Conservation (phyloP, 2,888 invertebrate genomes). For the Ophion slaviceki region DNA sequence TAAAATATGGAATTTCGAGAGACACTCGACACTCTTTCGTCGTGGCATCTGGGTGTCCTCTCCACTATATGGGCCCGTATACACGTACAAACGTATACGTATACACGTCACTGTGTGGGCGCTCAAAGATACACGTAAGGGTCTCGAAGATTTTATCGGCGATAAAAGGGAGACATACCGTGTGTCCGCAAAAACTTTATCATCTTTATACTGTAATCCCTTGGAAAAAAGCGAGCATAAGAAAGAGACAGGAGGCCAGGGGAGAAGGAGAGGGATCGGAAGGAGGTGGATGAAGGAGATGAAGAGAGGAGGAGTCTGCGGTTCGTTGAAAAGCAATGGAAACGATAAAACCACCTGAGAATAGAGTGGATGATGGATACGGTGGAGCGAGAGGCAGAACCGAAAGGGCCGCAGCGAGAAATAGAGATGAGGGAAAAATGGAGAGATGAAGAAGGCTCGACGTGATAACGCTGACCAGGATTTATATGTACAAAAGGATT, state of each 20-base stretch:
- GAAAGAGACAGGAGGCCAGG: background rate
- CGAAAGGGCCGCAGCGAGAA: slow-evolving; percentile 23
- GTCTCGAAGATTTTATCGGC: slow-evolving; percentile 72
- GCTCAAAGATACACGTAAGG: slow-evolving; percentile 20
- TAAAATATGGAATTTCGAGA: slow-evolving; percentile 68
- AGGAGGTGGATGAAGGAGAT: slow-evolving; percentile 33
- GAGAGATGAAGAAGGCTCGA: slow-evolving; percentile 49
- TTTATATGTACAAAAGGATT: slow-evolving; percentile 30
- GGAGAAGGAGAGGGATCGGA: slow-evolving; percentile 32
- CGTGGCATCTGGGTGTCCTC: background rate
- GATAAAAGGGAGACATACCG: slow-evolving; percentile 65
- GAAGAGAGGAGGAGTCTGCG: slow-evolving; percentile 42
- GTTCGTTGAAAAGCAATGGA: slow-evolving; percentile 44
- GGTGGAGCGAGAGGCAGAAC: slow-evolving; percentile 41
- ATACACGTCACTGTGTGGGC: slow-evolving; percentile 25
- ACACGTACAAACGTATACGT: slow-evolving; percentile 13
- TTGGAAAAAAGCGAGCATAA: background rate
- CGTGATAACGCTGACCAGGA: slow-evolving; percentile 68
- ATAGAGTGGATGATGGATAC: slow-evolving; percentile 47
- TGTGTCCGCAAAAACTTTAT: slow-evolving; percentile 68
- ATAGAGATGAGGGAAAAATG: slow-evolving; percentile 32
- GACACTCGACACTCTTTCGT: slow-evolving; percentile 63
- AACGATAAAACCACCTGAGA: slow-evolving; percentile 53
- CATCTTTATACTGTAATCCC: slow-evolving; percentile 70
- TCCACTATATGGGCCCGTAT: slow-evolving; percentile 11